Conservation (phyloP, 1,140 invertebrate genomes). For the Drosophila tani region DNA sequence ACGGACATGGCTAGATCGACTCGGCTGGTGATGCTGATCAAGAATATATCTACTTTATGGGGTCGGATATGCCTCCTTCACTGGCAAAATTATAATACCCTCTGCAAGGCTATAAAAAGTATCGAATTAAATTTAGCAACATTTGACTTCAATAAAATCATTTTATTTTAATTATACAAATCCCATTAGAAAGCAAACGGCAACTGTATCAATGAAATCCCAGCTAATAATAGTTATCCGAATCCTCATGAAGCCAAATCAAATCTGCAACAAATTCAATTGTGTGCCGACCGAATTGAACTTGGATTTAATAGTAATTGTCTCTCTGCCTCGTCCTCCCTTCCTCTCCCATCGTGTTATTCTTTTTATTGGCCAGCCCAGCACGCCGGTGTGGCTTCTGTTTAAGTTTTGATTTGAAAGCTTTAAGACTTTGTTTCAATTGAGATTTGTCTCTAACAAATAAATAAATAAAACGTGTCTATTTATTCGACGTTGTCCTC, state of each 20-base stretch:
- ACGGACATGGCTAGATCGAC: too few relatives aligned
- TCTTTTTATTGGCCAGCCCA: slow-evolving; percentile 8
- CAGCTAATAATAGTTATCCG: slow-evolving; percentile 41
- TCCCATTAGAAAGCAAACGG: slow-evolving; percentile 22
- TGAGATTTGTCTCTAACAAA: slow-evolving; percentile 67
- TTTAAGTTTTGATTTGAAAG: slow-evolving; percentile 69
- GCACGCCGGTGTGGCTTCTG: slow-evolving; percentile 32
- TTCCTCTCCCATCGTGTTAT: slow-evolving; percentile 13
- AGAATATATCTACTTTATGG: too few relatives aligned
- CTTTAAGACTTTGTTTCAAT: slow-evolving; percentile 70
- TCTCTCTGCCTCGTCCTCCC: slow-evolving; percentile 16
- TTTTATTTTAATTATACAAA: slow-evolving; percentile 38
- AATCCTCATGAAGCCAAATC: slow-evolving; percentile 50
- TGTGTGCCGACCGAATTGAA: slow-evolving; percentile 46
- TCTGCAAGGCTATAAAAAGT: too few relatives aligned
- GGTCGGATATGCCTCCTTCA: too few relatives aligned
- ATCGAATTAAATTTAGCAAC: slow-evolving; percentile 5
- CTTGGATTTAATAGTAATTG: slow-evolving; percentile 65
- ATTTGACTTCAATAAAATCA: slow-evolving; percentile 28
- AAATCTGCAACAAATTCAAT: slow-evolving; percentile 60
- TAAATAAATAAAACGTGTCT: slow-evolving; percentile 78
- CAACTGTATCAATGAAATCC: slow-evolving; percentile 10
- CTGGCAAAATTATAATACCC: too few relatives aligned
- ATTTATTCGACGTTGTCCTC: slow-evolving; percentile 51
- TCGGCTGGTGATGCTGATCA: too few relatives aligned